A percentile compares a stretch with the other conserved stretches of the same genome.
Conservation (phyloP, 2,797 vertebrate species). For the Megalops cyprinoides region DNA sequence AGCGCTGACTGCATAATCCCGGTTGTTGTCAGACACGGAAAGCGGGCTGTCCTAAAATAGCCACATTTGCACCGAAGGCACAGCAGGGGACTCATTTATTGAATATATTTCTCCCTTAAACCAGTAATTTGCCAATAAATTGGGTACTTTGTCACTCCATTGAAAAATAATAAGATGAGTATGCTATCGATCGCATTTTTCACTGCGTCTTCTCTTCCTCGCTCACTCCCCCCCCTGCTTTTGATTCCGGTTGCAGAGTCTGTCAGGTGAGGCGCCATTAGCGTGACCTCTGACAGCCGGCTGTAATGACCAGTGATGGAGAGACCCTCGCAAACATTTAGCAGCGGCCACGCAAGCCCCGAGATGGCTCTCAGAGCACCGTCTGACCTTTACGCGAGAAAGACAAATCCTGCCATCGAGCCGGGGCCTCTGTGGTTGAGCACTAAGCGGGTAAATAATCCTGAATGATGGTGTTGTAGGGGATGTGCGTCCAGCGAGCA, state of each 20-base stretch:
- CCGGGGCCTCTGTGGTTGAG: not conserved
- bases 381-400: conserved; percentile 45
- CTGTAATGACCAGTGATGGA: conserved; percentile 57
- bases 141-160: conserved; percentile 52
- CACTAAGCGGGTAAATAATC: not conserved
- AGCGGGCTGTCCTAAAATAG: conserved; percentile 58
- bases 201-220: not conserved
- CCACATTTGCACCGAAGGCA: conserved; percentile 20
- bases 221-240: conserved; percentile 45
- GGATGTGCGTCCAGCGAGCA: conserved; percentile 3
- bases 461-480: conserved; percentile 22
- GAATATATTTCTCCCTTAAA: conserved; percentile 43
- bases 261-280: conserved; percentile 69
- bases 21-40: conserved; percentile 68
- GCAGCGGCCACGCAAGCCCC: conserved; percentile 27
- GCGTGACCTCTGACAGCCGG: conserved; percentile 60
- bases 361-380: not conserved
- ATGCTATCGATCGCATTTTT: conserved; percentile 56
- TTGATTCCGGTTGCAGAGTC: conserved; percentile 46
- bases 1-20: conserved; percentile 64
- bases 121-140: conserved; percentile 44
- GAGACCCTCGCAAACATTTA: conserved; percentile 46
- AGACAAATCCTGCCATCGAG: conserved; percentile 29
- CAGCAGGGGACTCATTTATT: conserved; percentile 34
- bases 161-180: conserved; percentile 53